Base-by-base conservation (phyloP, 2,888 invertebrate genomes). In the Lithophane socia region DNA sequence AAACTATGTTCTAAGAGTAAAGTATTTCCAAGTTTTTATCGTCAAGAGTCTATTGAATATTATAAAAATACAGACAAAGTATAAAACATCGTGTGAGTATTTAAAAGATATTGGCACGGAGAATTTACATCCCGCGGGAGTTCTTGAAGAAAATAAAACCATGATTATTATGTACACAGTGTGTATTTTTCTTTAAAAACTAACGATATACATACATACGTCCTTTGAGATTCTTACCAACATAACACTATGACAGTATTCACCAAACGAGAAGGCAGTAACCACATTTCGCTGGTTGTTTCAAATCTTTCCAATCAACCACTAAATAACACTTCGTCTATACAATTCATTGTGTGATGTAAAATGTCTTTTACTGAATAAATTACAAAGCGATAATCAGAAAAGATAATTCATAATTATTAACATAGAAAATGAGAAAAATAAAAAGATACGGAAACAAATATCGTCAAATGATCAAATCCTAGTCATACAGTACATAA, bases 211-310 rank as follows among this genome's bases (percentile, higher is more conserved):
- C 75, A 77, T 78, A 60, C 44, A 76, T 66, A 72, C 13, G 52
- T 63, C 60, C 12, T 64, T 67, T 76, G 87, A 88, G 86, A 86
- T 86, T 86, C 83, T 54, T 69, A 64, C 67, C 56, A 58, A 73
- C 7, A 44, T 65, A 64, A 44, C 21, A 47, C 52, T 3, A 37
- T 24, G 21, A 3, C 24, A 21, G 3, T 56, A 16, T n/a, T 29
- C 13, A 5, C 16, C 8, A 13, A 49, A 37, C 24, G 13, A 29
- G n/a, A 49, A 49, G 42, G 29, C 63, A 49, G 56, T 21, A 16
- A 44, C 42, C 18, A 60, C 18, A 44, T 60, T 58, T 60, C 18
- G 7, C 12, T 3, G 13, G 5, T 42, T 77, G 8, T 49, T 37
- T 24, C 18, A 42, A 73, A 44, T 42, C 2, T 44, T 47, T 42